Conservation (phyloP, 2,113 vertebrate species). For the Eolophus roseicapilla region DNA sequence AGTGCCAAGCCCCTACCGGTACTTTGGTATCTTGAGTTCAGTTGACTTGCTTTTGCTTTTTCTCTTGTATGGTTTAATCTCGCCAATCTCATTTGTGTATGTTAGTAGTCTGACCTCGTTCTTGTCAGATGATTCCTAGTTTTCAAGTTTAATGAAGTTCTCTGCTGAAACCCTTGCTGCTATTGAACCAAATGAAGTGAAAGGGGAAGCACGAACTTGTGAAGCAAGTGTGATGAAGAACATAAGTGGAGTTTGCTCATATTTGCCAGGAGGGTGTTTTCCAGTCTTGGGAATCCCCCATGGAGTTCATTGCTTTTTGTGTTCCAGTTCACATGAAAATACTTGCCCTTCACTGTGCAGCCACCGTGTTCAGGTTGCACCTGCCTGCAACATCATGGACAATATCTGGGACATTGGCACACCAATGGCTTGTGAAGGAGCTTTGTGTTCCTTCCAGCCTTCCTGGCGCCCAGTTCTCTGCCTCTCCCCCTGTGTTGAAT, state of each 20-base stretch:
- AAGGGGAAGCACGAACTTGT: slow-evolving; percentile 14
- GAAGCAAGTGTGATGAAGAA: background rate
- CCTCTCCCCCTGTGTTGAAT: background rate
- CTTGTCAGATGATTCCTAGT: background rate
- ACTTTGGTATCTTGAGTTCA: background rate
- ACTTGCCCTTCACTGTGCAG: background rate
- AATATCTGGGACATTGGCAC: fast-evolving
- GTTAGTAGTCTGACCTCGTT: background rate
- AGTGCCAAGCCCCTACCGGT: background rate
- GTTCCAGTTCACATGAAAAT: background rate
- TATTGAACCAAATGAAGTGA: background rate
- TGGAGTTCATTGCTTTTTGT: background rate
- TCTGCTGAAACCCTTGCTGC: background rate
- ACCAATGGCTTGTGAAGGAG: background rate
- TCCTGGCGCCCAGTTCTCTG: background rate
- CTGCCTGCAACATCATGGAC: background rate
- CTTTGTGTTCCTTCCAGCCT: background rate
- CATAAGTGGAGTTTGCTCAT: background rate
- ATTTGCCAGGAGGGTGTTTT: background rate
- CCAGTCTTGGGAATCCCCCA: background rate
- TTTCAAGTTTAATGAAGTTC: background rate
- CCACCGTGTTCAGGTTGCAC: background rate
- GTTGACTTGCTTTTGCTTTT: background rate
- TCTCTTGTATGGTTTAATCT: background rate
- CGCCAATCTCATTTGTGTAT: background rate